Evolutionary conservation across 2,797 vertebrate species (phyloP), one percentile per base, ranked within the genome.

Genomic region (Ceyx erithaca): DNA sequence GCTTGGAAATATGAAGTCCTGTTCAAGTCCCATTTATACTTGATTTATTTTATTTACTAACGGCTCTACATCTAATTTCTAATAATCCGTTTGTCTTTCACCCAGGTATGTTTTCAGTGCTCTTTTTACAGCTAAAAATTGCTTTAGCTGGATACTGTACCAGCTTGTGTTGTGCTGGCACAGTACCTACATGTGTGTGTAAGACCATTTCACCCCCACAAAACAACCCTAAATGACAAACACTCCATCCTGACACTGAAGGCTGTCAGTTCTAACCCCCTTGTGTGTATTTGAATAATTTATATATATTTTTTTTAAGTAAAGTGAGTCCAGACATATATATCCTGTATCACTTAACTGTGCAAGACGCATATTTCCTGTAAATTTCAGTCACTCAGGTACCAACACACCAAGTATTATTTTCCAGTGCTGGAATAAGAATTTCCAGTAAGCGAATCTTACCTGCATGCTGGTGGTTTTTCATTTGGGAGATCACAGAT

Each of bases 291-390:
- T 87, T 55, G 49, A 41, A 40, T 2, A 3, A 4, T 6, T 30
- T 30, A 6, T 15, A 7, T 12, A n/a, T n/a, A n/a, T 61, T 75
- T 84, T 7, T 37, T 23, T 35, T 51, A 51, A 19, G 8, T 1
- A 0, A 12, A 23, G 33, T 26, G 30, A 14, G 37, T 86, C 11
- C 3, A 9, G 3, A 6, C 1, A 1, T 46, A 2, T 28, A 1
- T 30, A 2, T 33, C 6, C 30, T 49, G 20, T 43, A 20, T 31
- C 10, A 31, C 7, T 16, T 30, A 16, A 11, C 41, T 63, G 19
- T 23, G 58, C 33, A 19, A 10, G 37, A 11, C 12, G 3, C 5
- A 6, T 8, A 6, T 64, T 67, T 21, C 25, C 43, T 40, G 21
- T 79, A 25, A 17, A 46, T 49, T 22, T 62, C 30, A 62, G 23